A percentile compares a stretch with the other conserved stretches of the same genome.
Evolutionary conservation across 2,797 vertebrate genomes (phyloP).

Genomic region (Thunnus albacares): DNA sequence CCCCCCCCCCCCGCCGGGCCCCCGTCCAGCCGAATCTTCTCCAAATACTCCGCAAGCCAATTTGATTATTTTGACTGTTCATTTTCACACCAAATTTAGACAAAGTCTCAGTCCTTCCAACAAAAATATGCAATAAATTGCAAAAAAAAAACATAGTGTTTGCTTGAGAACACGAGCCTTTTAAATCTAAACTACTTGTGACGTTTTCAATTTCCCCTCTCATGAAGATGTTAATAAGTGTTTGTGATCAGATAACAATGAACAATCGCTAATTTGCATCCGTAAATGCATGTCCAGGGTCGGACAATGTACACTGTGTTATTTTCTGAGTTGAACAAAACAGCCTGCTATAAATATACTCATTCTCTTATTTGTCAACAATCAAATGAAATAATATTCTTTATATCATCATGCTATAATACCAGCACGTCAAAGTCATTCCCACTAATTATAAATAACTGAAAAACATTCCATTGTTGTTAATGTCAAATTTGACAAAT

Average conservation of each 20-base stretch:
- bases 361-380: background rate
- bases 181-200: too few relatives aligned
- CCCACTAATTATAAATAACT: background rate
- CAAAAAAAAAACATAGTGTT: too few relatives aligned
- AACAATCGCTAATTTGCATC: background rate
- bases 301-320: background rate
- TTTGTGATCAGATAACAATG: background rate
- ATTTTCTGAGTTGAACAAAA: background rate
- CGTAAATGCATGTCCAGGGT: background rate
- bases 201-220: background rate
- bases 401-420: background rate
- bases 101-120: background rate
- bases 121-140: background rate
- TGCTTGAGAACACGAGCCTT: too few relatives aligned
- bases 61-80: conserved; percentile 17
- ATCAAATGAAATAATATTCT: background rate
- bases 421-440: background rate
- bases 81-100: conserved; percentile 5
- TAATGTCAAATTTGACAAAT: background rate
- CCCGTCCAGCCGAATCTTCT: conserved; percentile 21
- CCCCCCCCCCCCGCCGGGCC: background rate
- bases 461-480: background rate
- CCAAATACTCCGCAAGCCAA: background rate
- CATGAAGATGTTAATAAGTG: background rate
- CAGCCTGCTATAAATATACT: background rate